Evolutionary conservation across 2,888 invertebrate species (phyloP), one percentile per base, ranked within the genome.

Genomic region (Hyposoter didymator): DNA sequence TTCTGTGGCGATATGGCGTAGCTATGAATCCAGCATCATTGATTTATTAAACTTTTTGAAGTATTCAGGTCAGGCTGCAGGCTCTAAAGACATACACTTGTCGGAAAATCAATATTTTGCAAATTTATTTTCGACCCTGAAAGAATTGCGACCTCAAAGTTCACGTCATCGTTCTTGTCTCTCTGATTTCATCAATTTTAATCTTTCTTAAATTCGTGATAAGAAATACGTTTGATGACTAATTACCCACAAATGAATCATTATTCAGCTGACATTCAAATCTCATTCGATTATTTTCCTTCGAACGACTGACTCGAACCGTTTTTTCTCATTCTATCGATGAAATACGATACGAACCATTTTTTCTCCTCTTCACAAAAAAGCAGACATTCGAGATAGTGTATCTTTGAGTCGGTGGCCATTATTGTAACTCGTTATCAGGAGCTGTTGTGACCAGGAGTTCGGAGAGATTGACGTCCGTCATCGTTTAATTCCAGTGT

Each of bases 341-440:
- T 45, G 28, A 28, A 28, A n/a, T 28, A n/a, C 39, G 19, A 49
- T 22, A 10, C 17, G 39, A 4, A n/a, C 39, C 52, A 66, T 66
- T 43, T 66, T 39, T 43, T 49, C 22, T 59, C 39, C 10, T 62
- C 55, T 43, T 52, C 32, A 19, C 4, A 5, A 70, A 55, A 35
- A 72, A 32, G 45, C 7, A 45, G 45, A 32, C 52, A n/a, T 43
- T 22, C 8, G 32, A 80, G 80, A 85, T 85, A 85, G 17, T 47
- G 59, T 85, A 85, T 85, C 85, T 75, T 39, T 17, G 49, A 64
- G 75, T 66, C 73, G 79, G 82, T 79, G 75, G 75, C 85, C 85
- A 85, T 85, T 72, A 78, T 78, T 75, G 81, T 75, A 52, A 43
- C 59, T 66, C n/a, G 70, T 85, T 85, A 85, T 85, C 85, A 82